Base-by-base conservation (phyloP, 2,888 invertebrate genomes). In the Drosophila nigricruria region DNA sequence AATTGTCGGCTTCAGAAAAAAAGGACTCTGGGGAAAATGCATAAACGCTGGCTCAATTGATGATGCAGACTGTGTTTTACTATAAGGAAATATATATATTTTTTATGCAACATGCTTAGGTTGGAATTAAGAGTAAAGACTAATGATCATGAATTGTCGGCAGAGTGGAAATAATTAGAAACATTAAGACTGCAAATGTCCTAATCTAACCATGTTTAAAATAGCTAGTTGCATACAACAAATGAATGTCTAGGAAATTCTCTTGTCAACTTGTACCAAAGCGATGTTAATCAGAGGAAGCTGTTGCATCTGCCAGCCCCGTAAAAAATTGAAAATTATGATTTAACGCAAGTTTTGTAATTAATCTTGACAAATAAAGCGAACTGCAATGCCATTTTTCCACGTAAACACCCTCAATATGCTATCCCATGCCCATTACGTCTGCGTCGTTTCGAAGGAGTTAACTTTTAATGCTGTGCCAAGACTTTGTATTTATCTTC, bases 321-420 rank as follows among this genome's bases (percentile, higher is more conserved):
- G 68, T 85, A 77, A 83, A 73, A 77, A 77, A 75, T 72, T 76
- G 68, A 82, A 81, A 88, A 88, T 88, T 77, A 85, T 86, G 88
- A 85, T 88, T 86, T 85, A 85, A 81, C 81, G 88, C 88, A 85
- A 88, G 88, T 85, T 85, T 82, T 79, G 81, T 86, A 86, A 86
- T 86, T 86, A 86, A 86, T 86, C 88, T 88, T 88, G 86, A 88
- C 86, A 86, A 88, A 88, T 86, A 85, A 85, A 88, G 81, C 76
- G 73, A 63, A 45, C 63, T 59, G 73, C 65, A 56, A 63, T 56
- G 50, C 42, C 36, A 20, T 38, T 36, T 36, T 30, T 27, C 36
- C 45, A 20, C 59, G 32, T 16, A 49, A 45, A 53, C 63, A 61
- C 63, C 32, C 54, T 36, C 59, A 20, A 23, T 18, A 30, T n/a